Evolutionary conservation across 64 coral and sea anemone genomes (phyloP).

Genomic region (Cladopsammia gracilis): DNA sequence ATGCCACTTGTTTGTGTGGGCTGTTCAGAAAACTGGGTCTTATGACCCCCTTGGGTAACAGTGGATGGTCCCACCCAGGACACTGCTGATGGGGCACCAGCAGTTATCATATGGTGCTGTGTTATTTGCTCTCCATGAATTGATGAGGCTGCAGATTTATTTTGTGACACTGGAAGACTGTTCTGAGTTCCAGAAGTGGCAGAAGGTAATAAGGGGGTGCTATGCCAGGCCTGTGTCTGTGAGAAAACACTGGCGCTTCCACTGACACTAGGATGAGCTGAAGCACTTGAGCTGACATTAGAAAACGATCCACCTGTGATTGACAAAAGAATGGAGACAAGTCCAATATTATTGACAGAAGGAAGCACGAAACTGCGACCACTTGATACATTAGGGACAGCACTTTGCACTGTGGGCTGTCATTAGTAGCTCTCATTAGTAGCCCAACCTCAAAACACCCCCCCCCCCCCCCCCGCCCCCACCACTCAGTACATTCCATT

Average conservation of each 20-base stretch:
- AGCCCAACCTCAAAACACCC: no score
- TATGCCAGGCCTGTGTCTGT: background rate
- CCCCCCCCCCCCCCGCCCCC: no score
- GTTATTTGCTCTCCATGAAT: background rate
- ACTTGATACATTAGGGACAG: no score
- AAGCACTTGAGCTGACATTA: background rate
- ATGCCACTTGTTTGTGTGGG: background rate
- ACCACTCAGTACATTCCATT: no score
- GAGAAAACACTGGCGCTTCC: background rate
- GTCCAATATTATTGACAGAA: no score
- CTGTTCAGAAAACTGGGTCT: background rate
- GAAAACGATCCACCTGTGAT: background rate
- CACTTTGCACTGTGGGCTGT: no score
- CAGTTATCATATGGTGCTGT: background rate
- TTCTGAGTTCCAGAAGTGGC: background rate
- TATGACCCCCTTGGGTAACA: background rate
- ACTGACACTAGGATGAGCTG: background rate
- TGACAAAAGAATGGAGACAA: background rate
- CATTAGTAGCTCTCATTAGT: no score
- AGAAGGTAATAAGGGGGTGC: background rate
- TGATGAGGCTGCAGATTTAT: background rate
- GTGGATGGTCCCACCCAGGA: background rate
- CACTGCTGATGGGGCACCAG: background rate
- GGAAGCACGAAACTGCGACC: no score
- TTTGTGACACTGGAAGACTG: slow-evolving; percentile 1